A percentile compares a stretch with the other conserved stretches of the same genome.
Evolutionary conservation across 2,797 vertebrate species (phyloP).

Genomic region (Tenualosa thibaudeaui): DNA sequence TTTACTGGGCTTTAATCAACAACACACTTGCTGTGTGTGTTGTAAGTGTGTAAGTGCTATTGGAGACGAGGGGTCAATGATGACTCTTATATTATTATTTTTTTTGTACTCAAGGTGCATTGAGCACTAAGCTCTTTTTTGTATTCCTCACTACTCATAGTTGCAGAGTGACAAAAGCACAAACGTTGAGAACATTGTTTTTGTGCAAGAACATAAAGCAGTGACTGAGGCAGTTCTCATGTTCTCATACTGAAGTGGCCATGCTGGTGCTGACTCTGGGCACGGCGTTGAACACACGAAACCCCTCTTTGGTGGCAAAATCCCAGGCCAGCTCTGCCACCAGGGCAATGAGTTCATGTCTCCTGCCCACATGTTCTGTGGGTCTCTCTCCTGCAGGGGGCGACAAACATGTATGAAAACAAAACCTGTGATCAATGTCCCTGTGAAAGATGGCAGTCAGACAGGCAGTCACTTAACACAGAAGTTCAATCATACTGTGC

Average conservation of each 20-base stretch:
- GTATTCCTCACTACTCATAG: background rate
- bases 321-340: slow-evolving; percentile 77
- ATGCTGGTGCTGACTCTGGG: slow-evolving; percentile 35
- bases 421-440: background rate
- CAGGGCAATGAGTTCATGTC: slow-evolving; percentile 56
- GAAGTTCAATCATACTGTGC: background rate
- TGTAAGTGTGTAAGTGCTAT: too few relatives aligned
- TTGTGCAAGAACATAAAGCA: background rate
- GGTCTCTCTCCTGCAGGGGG: slow-evolving; percentile 66
- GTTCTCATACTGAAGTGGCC: background rate
- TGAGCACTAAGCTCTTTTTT: too few relatives aligned
- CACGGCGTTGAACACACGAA: slow-evolving; percentile 74
- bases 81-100: too few relatives aligned
- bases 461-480: background rate
- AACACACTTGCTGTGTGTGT: too few relatives aligned
- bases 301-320: slow-evolving; percentile 81
- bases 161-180: background rate
- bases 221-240: background rate
- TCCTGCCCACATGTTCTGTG: slow-evolving; percentile 52
- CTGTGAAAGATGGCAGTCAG: too few relatives aligned
- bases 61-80: too few relatives aligned
- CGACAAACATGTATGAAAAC: background rate
- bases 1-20: too few relatives aligned
- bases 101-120: too few relatives aligned
- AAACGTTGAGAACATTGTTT: background rate